Base-by-base conservation (phyloP, 2,797 vertebrate genomes). In the Sciurus carolinensis region DNA sequence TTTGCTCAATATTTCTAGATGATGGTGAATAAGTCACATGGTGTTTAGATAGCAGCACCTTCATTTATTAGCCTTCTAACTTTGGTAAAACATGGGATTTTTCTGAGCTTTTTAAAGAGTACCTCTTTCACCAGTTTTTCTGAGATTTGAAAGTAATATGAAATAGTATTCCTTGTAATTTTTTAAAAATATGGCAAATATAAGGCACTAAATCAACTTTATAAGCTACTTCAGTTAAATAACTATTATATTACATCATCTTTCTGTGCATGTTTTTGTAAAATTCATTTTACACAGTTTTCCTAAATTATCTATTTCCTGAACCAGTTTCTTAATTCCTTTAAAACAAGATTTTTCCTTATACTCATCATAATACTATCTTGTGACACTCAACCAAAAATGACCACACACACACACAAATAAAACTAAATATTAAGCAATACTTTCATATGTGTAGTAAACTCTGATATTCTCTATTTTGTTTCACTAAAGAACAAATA, bases 141-240 rank as follows among this genome's bases (percentile, higher is more conserved):
- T 87, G 67, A 73, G 1, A 33, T 30, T 52, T 81, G 77, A 95
- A 94, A 94, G 81, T 71, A 47, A 94, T 47, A 71, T 83, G 57
- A 83, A 86, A 10, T 89, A 54, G 52, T 47, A 76, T n/a, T 77
- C 13, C 10, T 42, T n/a, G 33, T 81, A 73, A 93, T 28, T 15
- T 79, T 93, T 62, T 76, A 87, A 95, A 75, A 20, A 91, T 15
- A 64, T 50, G 73, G 18, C 15, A 92, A 85, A 84, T 50, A 14
- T 18, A 96, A 82, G n/a, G 24, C 13, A 82, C 42, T 69, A 75
- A 89, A 86, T 39, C 30, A 96, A 84, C 50, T 79, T 95, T 89
- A 89, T 71, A 94, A n/a, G 18, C 39, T 71, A 36, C 10, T 36
- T 9, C 7, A 81, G 30, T 81, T 59, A 95, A 77, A 87, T 44